Conservation (phyloP, 2,113 vertebrate species). For the Pteronura brasiliensis region DNA sequence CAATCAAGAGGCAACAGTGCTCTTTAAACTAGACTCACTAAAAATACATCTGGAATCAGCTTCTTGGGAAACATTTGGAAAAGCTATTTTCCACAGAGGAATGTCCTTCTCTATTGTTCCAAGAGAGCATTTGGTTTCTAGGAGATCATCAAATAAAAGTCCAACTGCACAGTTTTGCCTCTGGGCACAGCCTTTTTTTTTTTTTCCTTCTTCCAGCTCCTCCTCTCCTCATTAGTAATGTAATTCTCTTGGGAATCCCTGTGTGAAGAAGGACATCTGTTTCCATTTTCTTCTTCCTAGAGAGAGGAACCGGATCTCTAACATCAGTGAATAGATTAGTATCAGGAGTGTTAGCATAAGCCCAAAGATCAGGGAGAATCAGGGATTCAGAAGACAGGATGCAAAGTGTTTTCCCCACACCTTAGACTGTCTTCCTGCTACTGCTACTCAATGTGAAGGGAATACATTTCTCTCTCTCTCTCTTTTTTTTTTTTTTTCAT, state of each 20-base stretch:
- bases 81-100: conserved; percentile 1
- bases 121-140: background rate
- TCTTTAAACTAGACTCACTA: background rate
- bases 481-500: too few species aligned
- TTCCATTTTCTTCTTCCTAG: conserved; percentile 39
- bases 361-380: background rate
- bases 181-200: background rate
- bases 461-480: background rate
- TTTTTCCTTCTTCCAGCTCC: background rate
- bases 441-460: background rate
- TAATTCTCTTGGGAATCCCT: conserved; percentile 29
- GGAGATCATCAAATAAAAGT: background rate
- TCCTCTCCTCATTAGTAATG: background rate
- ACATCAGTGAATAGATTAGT: conserved; percentile 38
- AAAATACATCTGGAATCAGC: background rate
- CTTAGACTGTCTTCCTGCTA: background rate
- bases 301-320: conserved; percentile 17
- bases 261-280: conserved; percentile 47
- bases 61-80: conserved; percentile 6
- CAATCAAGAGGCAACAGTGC: background rate
- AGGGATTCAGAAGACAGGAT: background rate
- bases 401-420: background rate
- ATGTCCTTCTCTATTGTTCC: background rate
- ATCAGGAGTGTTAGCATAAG: background rate
- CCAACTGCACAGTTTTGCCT: background rate